Conservation (phyloP, 2,113 vertebrate genomes). For the Microcebus murinus region DNA sequence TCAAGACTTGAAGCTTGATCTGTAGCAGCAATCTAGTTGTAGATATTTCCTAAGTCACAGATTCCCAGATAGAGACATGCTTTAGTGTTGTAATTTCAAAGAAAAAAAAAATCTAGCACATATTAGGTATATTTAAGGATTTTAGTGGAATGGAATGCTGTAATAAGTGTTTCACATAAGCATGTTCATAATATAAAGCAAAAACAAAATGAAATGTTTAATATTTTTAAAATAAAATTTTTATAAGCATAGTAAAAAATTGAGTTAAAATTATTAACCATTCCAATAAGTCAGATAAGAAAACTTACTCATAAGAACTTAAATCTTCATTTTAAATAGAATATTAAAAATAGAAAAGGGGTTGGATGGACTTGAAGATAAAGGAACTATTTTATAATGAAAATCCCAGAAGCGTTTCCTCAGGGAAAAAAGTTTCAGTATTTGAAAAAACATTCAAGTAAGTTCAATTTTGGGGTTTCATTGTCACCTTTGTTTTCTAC, state of each 20-base stretch:
- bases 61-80: not conserved
- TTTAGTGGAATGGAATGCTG: conserved; percentile 14
- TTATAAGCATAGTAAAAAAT: conserved; percentile 31
- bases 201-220: conserved; percentile 42
- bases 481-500: too few species aligned
- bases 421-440: too few species aligned
- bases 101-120: not conserved
- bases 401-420: too few species aligned
- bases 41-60: not conserved
- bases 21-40: not conserved
- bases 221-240: not conserved
- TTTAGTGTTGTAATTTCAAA: not conserved
- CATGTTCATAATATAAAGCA: not conserved
- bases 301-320: not conserved
- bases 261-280: not conserved
- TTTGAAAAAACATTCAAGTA: too few species aligned
- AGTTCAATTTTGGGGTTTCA: too few species aligned
- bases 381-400: not conserved
- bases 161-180: conserved; percentile 36
- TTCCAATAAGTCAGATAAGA: not conserved
- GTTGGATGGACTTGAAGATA: not conserved
- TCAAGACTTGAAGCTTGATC: not conserved
- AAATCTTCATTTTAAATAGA: not conserved
- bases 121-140: not conserved
- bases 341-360: not conserved